Percentiles rank a stretch among this genome's conserved stretches.
phyloP scores from a whole-genome alignment of 2,888 invertebrate genomes.

The Rugalucina vietnamica region DNA sequence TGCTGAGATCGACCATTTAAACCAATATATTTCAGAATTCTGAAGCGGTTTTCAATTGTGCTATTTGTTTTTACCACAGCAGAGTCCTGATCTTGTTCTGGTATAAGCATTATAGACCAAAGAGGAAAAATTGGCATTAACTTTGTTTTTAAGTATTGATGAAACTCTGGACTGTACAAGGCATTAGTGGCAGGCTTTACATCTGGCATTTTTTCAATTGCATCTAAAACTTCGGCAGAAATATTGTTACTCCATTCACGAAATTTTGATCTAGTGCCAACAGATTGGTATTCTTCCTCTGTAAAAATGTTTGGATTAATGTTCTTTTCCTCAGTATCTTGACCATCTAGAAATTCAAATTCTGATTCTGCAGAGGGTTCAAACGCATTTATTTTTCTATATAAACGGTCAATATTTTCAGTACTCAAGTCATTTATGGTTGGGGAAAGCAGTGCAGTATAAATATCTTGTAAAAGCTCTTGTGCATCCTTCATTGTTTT shows the following conservation, averaged over 20 bases:
- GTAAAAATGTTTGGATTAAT: slow-evolving; percentile 1
- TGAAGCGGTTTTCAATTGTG: slow-evolving; percentile 7
- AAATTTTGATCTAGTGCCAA: not conserved
- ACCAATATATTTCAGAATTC: slow-evolving; percentile 5
- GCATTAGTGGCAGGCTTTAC: not conserved
- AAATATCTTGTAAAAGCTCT: slow-evolving; percentile 1
- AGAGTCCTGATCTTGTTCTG: not conserved
- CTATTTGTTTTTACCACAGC: not conserved
- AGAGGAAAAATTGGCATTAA: slow-evolving; percentile 1
- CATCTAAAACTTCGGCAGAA: not conserved
- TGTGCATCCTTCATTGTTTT: not conserved
- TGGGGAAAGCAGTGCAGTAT: not conserved
- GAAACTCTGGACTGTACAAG: not conserved
- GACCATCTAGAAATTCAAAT: too few species aligned
- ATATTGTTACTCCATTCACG: not conserved
- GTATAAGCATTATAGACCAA: not conserved
- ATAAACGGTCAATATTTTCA: not conserved
- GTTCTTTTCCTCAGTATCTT: not conserved
- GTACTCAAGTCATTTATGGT: not conserved
- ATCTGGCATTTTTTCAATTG: not conserved
- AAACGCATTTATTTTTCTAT: not conserved
- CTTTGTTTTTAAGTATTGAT: not conserved
- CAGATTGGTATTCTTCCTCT: not conserved
- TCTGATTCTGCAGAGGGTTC: not conserved
- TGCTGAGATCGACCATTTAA: not conserved